phyloP scores from a whole-genome alignment of 2,797 vertebrate genomes.

The Eurystomus glaucurus region DNA sequence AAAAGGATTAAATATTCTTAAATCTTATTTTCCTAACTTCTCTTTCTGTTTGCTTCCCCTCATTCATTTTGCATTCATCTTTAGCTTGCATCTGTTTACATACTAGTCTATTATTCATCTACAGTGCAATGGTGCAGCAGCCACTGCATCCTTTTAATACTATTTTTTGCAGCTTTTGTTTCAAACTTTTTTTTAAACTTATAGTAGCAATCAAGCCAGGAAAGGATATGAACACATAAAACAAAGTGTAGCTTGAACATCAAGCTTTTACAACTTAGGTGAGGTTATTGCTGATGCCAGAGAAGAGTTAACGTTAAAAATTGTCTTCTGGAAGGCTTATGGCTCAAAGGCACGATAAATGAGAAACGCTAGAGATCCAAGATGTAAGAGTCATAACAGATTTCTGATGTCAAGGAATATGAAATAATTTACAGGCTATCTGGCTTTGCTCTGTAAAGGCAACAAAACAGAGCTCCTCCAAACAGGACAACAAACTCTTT shows the following conservation, averaged over 20 bases:
- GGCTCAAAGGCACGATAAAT: slow-evolving; percentile 61
- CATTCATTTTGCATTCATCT: slow-evolving; percentile 56
- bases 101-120: slow-evolving; percentile 72
- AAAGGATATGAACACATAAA: slow-evolving; percentile 52
- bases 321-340: slow-evolving; percentile 37
- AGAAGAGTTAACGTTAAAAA: slow-evolving; percentile 45
- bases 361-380: slow-evolving; percentile 21
- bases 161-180: slow-evolving; percentile 61
- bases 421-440: background rate
- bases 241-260: slow-evolving; percentile 53
- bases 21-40: slow-evolving; percentile 25
- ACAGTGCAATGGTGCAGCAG: slow-evolving; percentile 53
- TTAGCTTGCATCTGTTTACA: slow-evolving; percentile 65
- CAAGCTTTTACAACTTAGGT: slow-evolving; percentile 52
- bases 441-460: background rate
- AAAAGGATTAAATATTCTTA: slow-evolving; percentile 32
- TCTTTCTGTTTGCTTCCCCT: slow-evolving; percentile 29
- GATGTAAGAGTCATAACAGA: slow-evolving; percentile 2
- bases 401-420: background rate
- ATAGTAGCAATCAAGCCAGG: slow-evolving; percentile 66
- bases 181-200: background rate
- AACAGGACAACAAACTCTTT: background rate
- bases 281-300: slow-evolving; percentile 67
- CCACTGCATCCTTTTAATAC: slow-evolving; percentile 43
- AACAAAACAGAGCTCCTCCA: background rate